These are phyloP conservation scores for Apostichopus parvimensis DNA, from an alignment of 35 echinoderm and acorn worm genomes.

Conservation along the genomic window DNA sequence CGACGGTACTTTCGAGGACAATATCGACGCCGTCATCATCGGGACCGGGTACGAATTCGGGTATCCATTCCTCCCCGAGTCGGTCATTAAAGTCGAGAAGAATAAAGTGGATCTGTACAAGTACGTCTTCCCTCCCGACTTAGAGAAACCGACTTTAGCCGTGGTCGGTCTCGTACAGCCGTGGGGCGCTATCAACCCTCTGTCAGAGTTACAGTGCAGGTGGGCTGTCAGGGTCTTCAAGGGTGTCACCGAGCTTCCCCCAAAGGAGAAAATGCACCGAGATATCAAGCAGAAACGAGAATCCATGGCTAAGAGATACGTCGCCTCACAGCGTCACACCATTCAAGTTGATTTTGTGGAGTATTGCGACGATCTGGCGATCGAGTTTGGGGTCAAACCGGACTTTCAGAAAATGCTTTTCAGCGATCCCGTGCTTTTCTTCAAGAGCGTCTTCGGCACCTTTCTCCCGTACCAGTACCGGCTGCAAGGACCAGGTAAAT, in stretches of 20 bases:
- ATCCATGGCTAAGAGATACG: constrained; percentile 63
- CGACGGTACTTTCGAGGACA: constrained; percentile 71
- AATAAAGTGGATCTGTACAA: constrained; percentile 70
- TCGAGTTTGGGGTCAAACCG: constrained; percentile 79
- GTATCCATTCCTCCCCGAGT: constrained; percentile 66
- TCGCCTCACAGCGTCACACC: constrained; percentile 80
- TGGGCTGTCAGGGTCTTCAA: constrained; percentile 80
- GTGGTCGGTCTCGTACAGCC: constrained; percentile 53
- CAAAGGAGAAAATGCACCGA: constrained; percentile 40
- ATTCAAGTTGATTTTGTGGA: constrained; percentile 83
- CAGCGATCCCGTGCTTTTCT: constrained; percentile 63
- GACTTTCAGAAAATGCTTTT: constrained; percentile 69
- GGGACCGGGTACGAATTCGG: constrained; percentile 63
- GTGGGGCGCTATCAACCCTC: constrained; percentile 62
- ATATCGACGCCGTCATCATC: constrained; percentile 69
- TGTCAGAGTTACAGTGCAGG: constrained; percentile 69
- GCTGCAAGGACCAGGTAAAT: constrained; percentile 82
- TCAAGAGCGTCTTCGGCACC: constrained; percentile 71
- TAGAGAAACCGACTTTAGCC: constrained; percentile 59
- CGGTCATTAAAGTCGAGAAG: constrained; percentile 46
- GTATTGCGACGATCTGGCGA: constrained; percentile 81
- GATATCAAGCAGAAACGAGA: constrained; percentile 63
- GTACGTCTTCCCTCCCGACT: constrained; percentile 63
- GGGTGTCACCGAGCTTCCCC: constrained; percentile 54
- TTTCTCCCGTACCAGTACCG: constrained; percentile 87